Evolutionary conservation across 2,888 invertebrate species (phyloP).

Genomic region (Cantharis lateralis): DNA sequence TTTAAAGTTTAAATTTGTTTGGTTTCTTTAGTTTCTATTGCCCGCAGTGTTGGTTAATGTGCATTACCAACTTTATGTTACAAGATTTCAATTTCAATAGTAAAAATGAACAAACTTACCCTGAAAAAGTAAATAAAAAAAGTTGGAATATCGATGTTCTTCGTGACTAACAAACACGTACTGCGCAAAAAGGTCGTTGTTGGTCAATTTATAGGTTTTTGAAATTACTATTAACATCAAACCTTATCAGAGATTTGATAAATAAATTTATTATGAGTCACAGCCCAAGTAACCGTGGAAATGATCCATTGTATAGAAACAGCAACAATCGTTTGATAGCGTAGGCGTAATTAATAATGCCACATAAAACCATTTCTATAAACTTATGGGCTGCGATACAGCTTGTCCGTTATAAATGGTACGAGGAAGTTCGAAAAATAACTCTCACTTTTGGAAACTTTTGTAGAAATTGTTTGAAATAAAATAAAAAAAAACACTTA

Average conservation of each 20-base stretch:
- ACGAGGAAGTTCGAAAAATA: not conserved
- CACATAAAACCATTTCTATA: constrained; percentile 28
- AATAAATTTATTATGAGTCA: constrained; percentile 39
- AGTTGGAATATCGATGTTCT: constrained; percentile 16
- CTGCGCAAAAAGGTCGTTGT: constrained; percentile 32
- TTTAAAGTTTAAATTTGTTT: constrained; percentile 1
- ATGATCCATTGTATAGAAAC: constrained; percentile 36
- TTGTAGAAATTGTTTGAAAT: not conserved
- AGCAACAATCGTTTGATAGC: constrained; percentile 33
- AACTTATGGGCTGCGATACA: not conserved
- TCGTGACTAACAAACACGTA: constrained; percentile 27
- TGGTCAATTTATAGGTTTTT: constrained; percentile 37
- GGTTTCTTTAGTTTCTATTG: not conserved
- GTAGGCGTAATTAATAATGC: constrained; percentile 35
- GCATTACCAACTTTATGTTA: not conserved
- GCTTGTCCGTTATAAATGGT: not conserved
- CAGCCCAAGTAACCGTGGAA: constrained; percentile 36
- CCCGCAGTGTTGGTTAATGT: not conserved
- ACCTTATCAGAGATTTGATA: constrained; percentile 39
- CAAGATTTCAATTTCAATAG: not conserved
- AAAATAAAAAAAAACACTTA: not conserved
- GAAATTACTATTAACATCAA: constrained; percentile 35
- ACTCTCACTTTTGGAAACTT: not conserved
- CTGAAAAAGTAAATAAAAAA: constrained; percentile 10
- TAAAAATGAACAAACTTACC: constrained; percentile 10